Evolutionary conservation across 2,888 invertebrate species (phyloP).

Genomic region (Phymatocera aterrima): DNA sequence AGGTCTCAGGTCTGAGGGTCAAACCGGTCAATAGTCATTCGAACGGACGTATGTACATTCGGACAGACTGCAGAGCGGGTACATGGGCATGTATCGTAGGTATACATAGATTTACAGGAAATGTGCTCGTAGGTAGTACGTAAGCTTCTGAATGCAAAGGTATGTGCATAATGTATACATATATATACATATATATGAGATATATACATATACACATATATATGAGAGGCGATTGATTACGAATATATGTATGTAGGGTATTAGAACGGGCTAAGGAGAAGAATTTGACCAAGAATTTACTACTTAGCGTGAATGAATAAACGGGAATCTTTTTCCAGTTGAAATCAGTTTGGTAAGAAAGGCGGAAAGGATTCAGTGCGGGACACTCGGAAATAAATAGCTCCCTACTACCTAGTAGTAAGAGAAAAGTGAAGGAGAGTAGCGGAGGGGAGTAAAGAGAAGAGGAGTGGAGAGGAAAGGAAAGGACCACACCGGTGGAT

Average conservation of each 20-base stretch:
- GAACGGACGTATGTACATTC: background rate
- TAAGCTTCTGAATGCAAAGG: background rate
- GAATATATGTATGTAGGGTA: background rate
- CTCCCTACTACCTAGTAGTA: too few species aligned
- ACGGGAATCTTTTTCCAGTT: conserved; percentile 18
- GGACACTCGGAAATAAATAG: conserved; percentile 55
- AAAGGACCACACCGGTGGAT: conserved; percentile 24
- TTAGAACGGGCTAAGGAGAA: background rate
- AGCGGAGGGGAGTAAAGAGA: background rate
- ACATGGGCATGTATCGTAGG: conserved; percentile 6
- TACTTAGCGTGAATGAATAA: background rate
- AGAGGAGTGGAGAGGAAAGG: conserved; percentile 5
- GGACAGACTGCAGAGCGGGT: background rate
- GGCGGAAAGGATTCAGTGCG: conserved; percentile 52
- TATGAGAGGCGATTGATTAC: too few species aligned
- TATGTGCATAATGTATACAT: too few species aligned
- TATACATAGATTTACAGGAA: background rate
- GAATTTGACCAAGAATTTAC: background rate
- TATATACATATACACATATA: too few species aligned
- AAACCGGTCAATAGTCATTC: conserved; percentile 20
- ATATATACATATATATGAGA: too few species aligned
- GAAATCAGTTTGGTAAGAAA: conserved; percentile 53
- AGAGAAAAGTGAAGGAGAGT: too few species aligned
- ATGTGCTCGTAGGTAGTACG: background rate
- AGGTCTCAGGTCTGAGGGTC: conserved; percentile 30